Evolutionary conservation across 1,140 invertebrate species (phyloP), one percentile per base, ranked within the genome.

Genomic region (Mesaphorura yosii): DNA sequence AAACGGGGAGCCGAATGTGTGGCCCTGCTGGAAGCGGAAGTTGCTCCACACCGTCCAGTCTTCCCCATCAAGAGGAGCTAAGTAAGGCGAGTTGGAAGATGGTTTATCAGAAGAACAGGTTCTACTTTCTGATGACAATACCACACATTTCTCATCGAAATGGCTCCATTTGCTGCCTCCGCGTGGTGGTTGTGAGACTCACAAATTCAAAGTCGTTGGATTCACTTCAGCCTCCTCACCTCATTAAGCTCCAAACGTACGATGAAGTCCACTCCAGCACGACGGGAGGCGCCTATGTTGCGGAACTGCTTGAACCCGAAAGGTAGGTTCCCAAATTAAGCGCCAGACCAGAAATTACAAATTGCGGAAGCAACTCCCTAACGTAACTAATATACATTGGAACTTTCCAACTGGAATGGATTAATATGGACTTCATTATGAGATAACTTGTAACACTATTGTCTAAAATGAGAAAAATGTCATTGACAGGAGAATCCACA

Each of bases 141-240:
- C 83, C 84, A 0, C 73, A 81, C 57, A 76, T 89, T 15, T 81
- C 82, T 0, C 85, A 90, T 65, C 71, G 86, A 52, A 89, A 89
- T 66, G 88, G 87, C 12, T 80, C 81, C 4, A 88, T 91, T 59
- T 89, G 86, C 68, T 89, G 86, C 61, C 86, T 48, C 57, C 76
- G 84, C 63, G 72, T 90, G 40, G 84, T 84, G 69, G 70, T 89
- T 61, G 78, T 89, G 1, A 78, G 80, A 55, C 71, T 88, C 51
- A 69, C 76, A 50, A 72, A 74, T 0, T 74, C 80, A 12, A 76
- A 79, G 60, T 77, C 74, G 42, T 70, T 83, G 55, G 74, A 73
- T 17, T 78, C 82, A 58, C 67, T 88, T 29, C 78, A 79, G 12
- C 64, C 73, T 0, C 82, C 84, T 0, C 75, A 79, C 47, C 76